Percentiles rank a stretch among this genome's conserved stretches.
Evolutionary conservation across 2,797 vertebrate species (phyloP).

Genomic region (Numenius phaeopus): DNA sequence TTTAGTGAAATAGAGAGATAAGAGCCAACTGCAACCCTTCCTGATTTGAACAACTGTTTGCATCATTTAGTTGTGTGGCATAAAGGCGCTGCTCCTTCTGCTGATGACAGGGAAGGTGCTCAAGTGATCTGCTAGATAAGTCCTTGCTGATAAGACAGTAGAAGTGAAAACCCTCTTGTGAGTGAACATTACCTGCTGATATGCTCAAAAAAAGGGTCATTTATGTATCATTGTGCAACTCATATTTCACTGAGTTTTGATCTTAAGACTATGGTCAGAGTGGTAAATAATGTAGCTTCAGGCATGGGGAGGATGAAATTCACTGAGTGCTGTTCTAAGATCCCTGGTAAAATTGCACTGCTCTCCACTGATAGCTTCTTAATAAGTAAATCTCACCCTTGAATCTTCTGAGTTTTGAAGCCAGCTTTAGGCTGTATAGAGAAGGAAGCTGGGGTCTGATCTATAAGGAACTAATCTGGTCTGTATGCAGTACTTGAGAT

Average conservation of each 20-base stretch:
- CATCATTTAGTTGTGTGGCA: neutral
- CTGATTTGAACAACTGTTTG: neutral
- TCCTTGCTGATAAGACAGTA: neutral
- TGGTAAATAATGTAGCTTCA: neutral
- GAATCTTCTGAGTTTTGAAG: neutral
- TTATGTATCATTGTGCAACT: neutral
- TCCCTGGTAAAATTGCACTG: neutral
- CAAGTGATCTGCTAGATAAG: neutral
- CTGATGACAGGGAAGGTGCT: neutral
- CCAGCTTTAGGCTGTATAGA: neutral
- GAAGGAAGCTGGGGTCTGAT: neutral
- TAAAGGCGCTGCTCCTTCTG: neutral
- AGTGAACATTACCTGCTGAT: neutral
- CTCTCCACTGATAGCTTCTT: neutral
- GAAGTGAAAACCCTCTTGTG: neutral
- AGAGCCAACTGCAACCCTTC: neutral
- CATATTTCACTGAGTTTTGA: neutral
- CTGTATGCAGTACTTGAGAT: neutral
- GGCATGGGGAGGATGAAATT: neutral
- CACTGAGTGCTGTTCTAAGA: neutral
- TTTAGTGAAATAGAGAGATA: neutral
- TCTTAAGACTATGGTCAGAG: neutral
- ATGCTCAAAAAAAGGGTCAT: rapidly evolving
- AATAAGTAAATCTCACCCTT: neutral
- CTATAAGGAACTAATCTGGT: neutral